These are phyloP conservation scores for Coelinius sp. DNA, from an alignment of 2,888 invertebrate species.

Conservation along the genomic window DNA sequence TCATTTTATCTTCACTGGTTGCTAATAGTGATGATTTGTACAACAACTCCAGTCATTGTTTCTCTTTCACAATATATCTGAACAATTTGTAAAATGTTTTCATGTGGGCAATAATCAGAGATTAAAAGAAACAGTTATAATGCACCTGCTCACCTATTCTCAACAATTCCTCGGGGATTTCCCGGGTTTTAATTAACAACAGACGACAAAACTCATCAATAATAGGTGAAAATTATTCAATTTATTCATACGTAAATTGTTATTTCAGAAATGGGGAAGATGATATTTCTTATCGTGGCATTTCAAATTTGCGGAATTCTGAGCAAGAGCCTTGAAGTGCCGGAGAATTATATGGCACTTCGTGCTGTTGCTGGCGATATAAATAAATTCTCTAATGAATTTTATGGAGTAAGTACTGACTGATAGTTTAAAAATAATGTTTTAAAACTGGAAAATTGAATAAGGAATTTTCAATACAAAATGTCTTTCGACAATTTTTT, in stretches of 20 bases:
- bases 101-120: background rate
- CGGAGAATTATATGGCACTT: constrained; percentile 36
- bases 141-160: background rate
- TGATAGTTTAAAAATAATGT: background rate
- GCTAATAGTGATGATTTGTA: background rate
- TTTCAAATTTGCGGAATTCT: background rate
- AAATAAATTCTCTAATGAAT: constrained; percentile 48
- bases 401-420: constrained; percentile 50
- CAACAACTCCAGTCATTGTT: too few species aligned
- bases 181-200: too few species aligned
- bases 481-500: too few species aligned
- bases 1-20: background rate
- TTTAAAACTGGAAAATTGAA: background rate
- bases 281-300: constrained; percentile 3
- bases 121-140: background rate
- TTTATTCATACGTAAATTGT: background rate
- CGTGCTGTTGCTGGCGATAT: constrained; percentile 48
- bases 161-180: constrained; percentile 3
- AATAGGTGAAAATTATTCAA: background rate
- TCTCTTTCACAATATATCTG: background rate
- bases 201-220: too few species aligned
- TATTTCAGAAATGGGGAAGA: constrained; percentile 13
- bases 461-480: too few species aligned
- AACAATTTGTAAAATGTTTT: constrained; percentile 20
- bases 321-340: background rate